phyloP scores from a whole-genome alignment of 92 coral and sea anemone genomes.

The Porites cylindrica region DNA sequence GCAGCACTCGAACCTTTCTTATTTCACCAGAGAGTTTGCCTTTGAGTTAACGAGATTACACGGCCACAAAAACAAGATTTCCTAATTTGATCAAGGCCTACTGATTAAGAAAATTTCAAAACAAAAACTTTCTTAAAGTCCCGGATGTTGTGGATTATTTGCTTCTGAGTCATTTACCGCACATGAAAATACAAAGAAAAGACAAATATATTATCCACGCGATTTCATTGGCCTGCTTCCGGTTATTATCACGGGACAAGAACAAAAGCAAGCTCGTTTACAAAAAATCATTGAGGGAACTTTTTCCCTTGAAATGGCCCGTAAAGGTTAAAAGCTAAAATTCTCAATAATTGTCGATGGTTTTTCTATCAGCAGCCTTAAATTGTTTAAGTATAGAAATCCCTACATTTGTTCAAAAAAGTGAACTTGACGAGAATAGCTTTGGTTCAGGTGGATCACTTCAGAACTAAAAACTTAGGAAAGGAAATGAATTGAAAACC shows the following conservation, averaged over 20 bases:
- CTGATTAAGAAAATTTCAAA: background rate
- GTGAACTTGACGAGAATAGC: too few species aligned
- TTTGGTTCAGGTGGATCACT: too few species aligned
- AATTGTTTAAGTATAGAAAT: too few species aligned
- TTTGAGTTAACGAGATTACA: slow-evolving; percentile 4
- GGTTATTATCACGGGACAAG: slow-evolving; percentile 1
- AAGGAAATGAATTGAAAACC: too few species aligned
- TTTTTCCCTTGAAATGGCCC: background rate
- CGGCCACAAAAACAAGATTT: background rate
- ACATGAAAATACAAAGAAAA: slow-evolving; percentile 14
- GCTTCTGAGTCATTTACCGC: slow-evolving; percentile 5
- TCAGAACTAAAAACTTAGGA: too few species aligned
- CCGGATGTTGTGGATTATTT: slow-evolving; percentile 35
- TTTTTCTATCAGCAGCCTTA: too few species aligned
- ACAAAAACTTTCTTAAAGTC: slow-evolving; percentile 8
- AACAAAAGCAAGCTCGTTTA: background rate
- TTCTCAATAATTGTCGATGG: too few species aligned
- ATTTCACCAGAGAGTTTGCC: background rate
- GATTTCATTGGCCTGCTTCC: slow-evolving; percentile 11
- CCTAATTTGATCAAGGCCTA: background rate
- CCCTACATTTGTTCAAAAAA: too few species aligned
- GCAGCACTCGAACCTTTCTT: background rate
- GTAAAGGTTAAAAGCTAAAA: too few species aligned
- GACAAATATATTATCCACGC: slow-evolving; percentile 17
- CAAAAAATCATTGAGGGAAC: too few species aligned